phyloP scores from a whole-genome alignment of 2,113 vertebrate species.

The Egretta garzetta region DNA sequence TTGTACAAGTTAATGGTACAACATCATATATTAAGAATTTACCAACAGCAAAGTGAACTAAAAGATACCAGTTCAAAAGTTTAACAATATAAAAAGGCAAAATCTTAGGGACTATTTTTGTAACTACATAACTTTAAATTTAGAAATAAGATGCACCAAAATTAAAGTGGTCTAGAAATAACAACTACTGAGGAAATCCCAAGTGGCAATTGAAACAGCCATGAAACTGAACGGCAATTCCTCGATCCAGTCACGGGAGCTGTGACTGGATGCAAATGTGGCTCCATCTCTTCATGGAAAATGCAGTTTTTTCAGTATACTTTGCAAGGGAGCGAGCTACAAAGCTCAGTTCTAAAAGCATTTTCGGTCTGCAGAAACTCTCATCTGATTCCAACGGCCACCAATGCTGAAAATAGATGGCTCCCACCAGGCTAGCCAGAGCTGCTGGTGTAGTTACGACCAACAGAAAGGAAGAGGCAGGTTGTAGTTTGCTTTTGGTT shows the following conservation, averaged over 20 bases:
- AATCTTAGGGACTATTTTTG: background rate
- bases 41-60: background rate
- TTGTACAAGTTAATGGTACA: no score
- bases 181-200: background rate
- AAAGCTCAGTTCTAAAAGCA: background rate
- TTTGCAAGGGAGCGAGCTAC: background rate
- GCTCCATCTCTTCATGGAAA: background rate
- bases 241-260: background rate
- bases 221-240: background rate
- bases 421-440: background rate
- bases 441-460: background rate
- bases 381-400: background rate
- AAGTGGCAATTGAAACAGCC: background rate
- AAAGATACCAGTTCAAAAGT: background rate
- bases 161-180: background rate
- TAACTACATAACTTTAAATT: background rate
- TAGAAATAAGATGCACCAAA: background rate
- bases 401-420: background rate
- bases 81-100: background rate
- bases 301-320: background rate
- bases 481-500: background rate
- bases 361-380: background rate
- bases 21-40: background rate
- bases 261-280: fast-evolving
- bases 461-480: background rate